These are phyloP conservation scores for Sorex maritimensis DNA, from an alignment of 2,797 vertebrate genomes.

Conservation along the genomic window DNA sequence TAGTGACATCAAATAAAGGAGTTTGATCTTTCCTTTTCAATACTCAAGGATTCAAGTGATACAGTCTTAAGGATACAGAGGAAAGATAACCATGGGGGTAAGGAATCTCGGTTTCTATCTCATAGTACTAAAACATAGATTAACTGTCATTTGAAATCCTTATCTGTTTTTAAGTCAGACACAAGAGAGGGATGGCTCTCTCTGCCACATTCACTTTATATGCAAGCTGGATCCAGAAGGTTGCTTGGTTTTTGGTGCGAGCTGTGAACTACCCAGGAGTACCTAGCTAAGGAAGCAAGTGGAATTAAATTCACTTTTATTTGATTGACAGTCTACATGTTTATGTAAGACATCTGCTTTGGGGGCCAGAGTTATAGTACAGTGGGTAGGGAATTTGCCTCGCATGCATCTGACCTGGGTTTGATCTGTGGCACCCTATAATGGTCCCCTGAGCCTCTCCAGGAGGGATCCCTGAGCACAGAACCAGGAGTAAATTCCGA, in stretches of 20 bases:
- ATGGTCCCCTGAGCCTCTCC: no score
- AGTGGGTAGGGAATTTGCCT: no score
- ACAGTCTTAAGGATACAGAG: slow-evolving; percentile 54
- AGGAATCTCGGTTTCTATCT: neutral
- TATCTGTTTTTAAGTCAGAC: neutral
- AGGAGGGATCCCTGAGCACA: no score
- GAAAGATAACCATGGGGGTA: neutral
- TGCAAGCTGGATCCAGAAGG: neutral
- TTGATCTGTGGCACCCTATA: no score
- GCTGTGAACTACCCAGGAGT: neutral
- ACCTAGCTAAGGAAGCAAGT: neutral
- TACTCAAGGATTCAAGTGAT: slow-evolving; percentile 69
- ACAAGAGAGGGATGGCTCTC: neutral
- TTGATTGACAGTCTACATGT: neutral
- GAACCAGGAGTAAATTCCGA: no score
- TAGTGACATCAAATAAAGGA: slow-evolving; percentile 72
- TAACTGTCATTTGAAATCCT: slow-evolving; percentile 43
- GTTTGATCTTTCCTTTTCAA: slow-evolving; percentile 73
- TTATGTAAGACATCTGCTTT: neutral
- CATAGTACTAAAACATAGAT: neutral
- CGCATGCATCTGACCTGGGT: no score
- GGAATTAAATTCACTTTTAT: neutral
- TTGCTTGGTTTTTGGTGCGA: neutral
- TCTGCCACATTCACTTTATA: neutral
- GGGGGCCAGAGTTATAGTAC: neutral